phyloP scores from a whole-genome alignment of 2,797 vertebrate genomes.

The Austrolebias charrua region DNA sequence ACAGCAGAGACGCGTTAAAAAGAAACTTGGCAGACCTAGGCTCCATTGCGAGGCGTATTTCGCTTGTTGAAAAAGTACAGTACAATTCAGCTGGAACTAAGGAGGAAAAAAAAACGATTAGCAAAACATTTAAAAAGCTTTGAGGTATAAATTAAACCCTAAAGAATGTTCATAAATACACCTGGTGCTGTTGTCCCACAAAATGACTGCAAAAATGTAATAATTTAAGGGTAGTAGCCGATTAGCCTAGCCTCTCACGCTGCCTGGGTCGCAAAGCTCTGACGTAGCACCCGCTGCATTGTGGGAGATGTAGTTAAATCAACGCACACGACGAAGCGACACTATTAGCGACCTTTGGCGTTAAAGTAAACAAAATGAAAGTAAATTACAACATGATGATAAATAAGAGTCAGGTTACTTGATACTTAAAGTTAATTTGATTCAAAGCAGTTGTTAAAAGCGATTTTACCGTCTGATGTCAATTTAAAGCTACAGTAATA shows the following conservation, averaged over 20 bases:
- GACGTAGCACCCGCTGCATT: slow-evolving; percentile 43
- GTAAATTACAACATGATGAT: too few relatives aligned
- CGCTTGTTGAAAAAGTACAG: too few relatives aligned
- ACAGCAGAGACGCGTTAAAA: too few relatives aligned
- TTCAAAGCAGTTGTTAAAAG: too few relatives aligned
- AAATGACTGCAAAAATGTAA: rapidly evolving
- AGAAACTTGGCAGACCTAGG: too few relatives aligned
- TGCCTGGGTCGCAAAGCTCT: slow-evolving; percentile 40
- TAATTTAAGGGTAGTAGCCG: not conserved
- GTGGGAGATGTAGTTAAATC: slow-evolving; percentile 56
- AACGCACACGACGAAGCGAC: not conserved
- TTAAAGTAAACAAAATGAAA: too few relatives aligned
- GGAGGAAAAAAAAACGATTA: not conserved
- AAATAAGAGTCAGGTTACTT: too few relatives aligned
- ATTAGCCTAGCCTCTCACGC: not conserved
- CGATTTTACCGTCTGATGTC: too few relatives aligned
- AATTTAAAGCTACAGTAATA: too few relatives aligned
- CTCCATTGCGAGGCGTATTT: too few relatives aligned
- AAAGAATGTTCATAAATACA: rapidly evolving
- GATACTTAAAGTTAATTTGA: too few relatives aligned
- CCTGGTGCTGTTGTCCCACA: rapidly evolving
- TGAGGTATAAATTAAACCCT: rapidly evolving
- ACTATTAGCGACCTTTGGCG: not conserved
- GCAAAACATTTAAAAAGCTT: not conserved
- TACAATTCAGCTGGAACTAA: too few relatives aligned